Evolutionary conservation across 2,797 vertebrate genomes (phyloP).

Genomic region (Hypotaenidia philippensis): DNA sequence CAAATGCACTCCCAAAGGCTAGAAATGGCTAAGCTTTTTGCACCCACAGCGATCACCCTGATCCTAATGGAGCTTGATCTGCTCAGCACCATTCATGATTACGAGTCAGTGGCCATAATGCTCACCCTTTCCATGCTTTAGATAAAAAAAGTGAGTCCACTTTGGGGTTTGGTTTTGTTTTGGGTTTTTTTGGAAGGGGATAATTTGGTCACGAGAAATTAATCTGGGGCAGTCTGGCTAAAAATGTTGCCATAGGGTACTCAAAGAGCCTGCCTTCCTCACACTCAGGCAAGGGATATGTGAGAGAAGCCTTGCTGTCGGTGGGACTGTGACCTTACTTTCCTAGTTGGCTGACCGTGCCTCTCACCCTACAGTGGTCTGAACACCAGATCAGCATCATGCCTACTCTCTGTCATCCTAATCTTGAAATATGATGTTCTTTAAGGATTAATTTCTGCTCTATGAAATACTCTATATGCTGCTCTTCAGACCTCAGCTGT

Average conservation of each 20-base stretch:
- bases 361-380: neutral
- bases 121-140: neutral
- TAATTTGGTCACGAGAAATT: constrained; percentile 37
- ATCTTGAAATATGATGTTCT: neutral
- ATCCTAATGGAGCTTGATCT: neutral
- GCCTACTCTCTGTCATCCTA: neutral
- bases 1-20: neutral
- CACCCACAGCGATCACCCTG: neutral
- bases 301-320: neutral
- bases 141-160: neutral
- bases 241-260: neutral
- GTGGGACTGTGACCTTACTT: neutral
- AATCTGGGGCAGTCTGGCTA: neutral
- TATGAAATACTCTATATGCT: constrained; percentile 6
- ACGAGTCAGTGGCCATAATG: neutral
- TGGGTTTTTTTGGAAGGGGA: neutral
- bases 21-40: neutral
- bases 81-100: neutral
- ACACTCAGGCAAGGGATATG: neutral
- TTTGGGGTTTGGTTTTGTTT: neutral
- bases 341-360: neutral
- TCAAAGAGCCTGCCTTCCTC: neutral
- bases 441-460: neutral
- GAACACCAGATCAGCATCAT: neutral
- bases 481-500: constrained; percentile 13